These are phyloP conservation scores for Catagonus wagneri DNA, from an alignment of 2,113 vertebrate species.

Conservation along the genomic window DNA sequence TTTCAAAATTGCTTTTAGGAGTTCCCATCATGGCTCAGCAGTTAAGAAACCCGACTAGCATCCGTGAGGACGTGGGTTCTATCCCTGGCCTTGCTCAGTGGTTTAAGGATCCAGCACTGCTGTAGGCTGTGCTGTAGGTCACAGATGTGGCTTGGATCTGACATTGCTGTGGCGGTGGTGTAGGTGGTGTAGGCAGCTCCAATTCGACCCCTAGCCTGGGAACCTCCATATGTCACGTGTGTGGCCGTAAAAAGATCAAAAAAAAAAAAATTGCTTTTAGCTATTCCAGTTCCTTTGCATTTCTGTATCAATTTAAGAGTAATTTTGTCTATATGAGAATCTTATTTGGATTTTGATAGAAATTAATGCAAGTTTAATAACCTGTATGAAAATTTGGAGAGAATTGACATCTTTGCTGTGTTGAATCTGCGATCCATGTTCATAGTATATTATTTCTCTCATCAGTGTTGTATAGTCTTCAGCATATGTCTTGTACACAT, in stretches of 20 bases:
- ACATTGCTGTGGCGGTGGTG: no score
- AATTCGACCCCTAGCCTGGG: no score
- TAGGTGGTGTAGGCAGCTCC: no score
- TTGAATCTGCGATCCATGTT: neutral
- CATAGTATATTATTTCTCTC: neutral
- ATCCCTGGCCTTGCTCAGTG: no score
- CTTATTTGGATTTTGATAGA: constrained; percentile 16
- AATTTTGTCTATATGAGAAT: neutral
- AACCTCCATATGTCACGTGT: no score
- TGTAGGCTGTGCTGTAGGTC: no score
- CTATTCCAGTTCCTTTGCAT: neutral
- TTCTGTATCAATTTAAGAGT: neutral
- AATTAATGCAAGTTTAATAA: neutral
- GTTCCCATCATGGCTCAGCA: no score
- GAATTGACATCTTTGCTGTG: neutral
- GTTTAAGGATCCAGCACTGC: no score
- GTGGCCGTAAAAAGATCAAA: no score
- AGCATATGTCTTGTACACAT: neutral
- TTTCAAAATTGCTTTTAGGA: neutral
- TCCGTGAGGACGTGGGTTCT: no score
- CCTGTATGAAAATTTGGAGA: neutral
- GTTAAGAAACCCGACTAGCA: no score
- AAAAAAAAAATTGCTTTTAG: neutral
- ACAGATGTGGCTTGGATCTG: no score
- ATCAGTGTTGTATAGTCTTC: neutral